Conservation (phyloP, 2,888 invertebrate genomes). For the Cephus nigrinus region DNA sequence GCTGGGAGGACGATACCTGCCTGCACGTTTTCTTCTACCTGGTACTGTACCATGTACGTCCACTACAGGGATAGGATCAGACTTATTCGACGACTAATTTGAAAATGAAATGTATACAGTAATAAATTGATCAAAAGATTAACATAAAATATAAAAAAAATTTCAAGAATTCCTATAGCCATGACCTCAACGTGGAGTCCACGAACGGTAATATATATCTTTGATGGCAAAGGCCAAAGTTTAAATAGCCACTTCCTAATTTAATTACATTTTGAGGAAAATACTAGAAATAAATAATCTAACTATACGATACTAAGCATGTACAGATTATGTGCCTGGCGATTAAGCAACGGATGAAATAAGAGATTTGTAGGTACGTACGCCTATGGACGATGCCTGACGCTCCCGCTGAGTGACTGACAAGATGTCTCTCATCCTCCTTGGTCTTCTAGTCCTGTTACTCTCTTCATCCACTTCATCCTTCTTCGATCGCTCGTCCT, state of each 20-base stretch:
- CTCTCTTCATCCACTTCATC: slow-evolving; percentile 13
- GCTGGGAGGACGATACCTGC: neutral
- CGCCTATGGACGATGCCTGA: slow-evolving; percentile 22
- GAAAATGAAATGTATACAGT: neutral
- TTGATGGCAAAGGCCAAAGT: neutral
- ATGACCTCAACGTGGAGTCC: neutral
- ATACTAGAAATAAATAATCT: neutral
- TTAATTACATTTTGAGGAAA: neutral
- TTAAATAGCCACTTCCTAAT: neutral
- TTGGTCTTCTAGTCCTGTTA: slow-evolving; percentile 11
- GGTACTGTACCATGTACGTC: neutral
- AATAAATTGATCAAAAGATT: neutral
- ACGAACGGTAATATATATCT: neutral
- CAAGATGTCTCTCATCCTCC: slow-evolving; percentile 40
- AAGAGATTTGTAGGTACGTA: neutral
- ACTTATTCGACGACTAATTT: neutral
- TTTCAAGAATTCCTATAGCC: neutral
- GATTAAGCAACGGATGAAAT: neutral
- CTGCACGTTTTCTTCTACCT: neutral
- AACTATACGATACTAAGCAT: neutral
- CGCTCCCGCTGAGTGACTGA: slow-evolving; percentile 47
- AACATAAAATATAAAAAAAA: neutral
- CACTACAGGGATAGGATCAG: neutral
- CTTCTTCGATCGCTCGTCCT: slow-evolving; percentile 2
- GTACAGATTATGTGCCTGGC: neutral